Conservation (phyloP, 2,888 invertebrate species). For the Harmothoe impar region DNA sequence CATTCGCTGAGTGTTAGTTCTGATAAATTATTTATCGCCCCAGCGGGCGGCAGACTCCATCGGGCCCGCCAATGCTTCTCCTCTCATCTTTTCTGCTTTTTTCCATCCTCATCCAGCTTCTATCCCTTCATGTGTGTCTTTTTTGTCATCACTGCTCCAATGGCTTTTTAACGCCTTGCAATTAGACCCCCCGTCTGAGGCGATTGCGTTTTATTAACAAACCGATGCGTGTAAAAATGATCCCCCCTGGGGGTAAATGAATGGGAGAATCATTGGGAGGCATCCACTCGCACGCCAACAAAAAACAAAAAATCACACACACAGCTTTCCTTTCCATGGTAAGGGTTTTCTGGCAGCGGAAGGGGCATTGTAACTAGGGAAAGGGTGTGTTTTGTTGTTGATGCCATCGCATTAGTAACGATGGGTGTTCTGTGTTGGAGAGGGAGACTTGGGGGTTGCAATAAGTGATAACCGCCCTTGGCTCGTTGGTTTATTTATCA, state of each 20-base stretch:
- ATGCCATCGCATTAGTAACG: too few relatives aligned
- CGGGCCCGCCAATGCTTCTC: constrained; percentile 1
- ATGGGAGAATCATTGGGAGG: constrained; percentile 20
- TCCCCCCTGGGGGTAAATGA: constrained; percentile 11
- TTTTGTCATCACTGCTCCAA: neutral
- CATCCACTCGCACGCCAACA: neutral
- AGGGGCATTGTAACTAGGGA: constrained; percentile 3
- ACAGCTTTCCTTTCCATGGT: neutral
- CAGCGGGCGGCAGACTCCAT: neutral
- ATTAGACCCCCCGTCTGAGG: constrained; percentile 49
- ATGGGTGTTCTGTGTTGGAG: neutral
- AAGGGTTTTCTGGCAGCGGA: neutral
- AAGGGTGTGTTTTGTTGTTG: neutral
- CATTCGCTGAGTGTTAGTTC: constrained; percentile 54
- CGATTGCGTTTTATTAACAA: constrained; percentile 56
- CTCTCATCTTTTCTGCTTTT: neutral
- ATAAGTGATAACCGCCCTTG: neutral
- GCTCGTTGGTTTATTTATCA: constrained; percentile 38
- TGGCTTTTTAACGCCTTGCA: constrained; percentile 56
- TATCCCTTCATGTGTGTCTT: neutral
- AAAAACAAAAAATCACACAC: neutral
- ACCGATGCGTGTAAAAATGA: constrained; percentile 44
- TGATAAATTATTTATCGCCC: constrained; percentile 56
- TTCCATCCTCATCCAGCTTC: neutral
- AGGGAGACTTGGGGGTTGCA: neutral